A percentile compares a stretch with the other conserved stretches of the same genome.
phyloP scores from a whole-genome alignment of 2,113 vertebrate species.

The Psittacula cyanocephala region DNA sequence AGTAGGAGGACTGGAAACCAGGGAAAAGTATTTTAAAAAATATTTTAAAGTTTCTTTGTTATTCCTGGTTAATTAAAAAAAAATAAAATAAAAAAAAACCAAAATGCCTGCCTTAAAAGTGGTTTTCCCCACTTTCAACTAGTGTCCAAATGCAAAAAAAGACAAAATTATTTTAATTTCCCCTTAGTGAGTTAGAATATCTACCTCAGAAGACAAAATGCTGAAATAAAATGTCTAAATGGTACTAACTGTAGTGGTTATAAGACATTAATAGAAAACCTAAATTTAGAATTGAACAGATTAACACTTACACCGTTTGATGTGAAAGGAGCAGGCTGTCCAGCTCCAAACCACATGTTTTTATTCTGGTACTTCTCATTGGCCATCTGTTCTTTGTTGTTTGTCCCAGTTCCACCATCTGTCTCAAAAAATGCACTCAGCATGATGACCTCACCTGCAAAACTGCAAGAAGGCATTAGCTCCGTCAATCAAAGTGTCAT shows the following conservation, averaged over 20 bases:
- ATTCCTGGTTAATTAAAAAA: neutral
- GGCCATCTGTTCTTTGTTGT: constrained; percentile 20
- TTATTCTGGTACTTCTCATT: constrained; percentile 16
- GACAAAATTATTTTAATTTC: neutral
- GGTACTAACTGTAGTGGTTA: neutral
- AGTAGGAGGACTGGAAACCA: neutral
- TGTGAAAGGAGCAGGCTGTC: neutral
- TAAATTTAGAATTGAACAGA: constrained; percentile 5
- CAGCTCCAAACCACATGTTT: neutral
- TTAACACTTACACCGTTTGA: neutral
- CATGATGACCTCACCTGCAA: neutral
- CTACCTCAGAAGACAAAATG: neutral
- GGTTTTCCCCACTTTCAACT: neutral
- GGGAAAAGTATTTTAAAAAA: neutral
- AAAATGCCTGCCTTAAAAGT: neutral
- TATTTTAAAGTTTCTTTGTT: neutral
- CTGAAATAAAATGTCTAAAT: neutral
- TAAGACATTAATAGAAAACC: neutral
- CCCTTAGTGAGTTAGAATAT: neutral
- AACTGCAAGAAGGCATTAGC: neutral
- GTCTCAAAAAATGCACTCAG: neutral
- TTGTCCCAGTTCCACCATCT: neutral
- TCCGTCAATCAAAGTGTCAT: neutral
- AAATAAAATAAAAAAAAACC: neutral
- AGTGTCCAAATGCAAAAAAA: neutral